Evolutionary conservation across 2,888 invertebrate species (phyloP).

Genomic region (Dynastes hyllus): DNA sequence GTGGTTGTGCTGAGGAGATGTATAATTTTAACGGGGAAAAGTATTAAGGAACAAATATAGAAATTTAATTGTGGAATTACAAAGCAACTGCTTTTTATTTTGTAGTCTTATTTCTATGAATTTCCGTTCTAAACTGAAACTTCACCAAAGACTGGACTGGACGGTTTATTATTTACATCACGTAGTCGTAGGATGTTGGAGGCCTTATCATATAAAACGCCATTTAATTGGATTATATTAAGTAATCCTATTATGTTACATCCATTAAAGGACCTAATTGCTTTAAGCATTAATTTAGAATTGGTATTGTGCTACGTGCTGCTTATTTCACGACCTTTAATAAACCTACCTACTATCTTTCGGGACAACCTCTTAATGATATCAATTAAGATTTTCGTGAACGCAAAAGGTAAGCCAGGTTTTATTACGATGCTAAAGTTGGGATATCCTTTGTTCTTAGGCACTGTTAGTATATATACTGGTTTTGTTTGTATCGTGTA

Average conservation of each 20-base stretch:
- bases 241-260: constrained; percentile 28
- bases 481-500: no score
- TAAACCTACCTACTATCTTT: neutral
- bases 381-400: constrained; percentile 19
- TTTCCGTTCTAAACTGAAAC: neutral
- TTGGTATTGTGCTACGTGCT: constrained; percentile 29
- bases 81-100: no score
- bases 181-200: constrained; percentile 19
- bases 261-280: constrained; percentile 42
- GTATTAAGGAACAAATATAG: no score
- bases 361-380: neutral
- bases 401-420: neutral
- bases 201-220: constrained; percentile 27
- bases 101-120: no score
- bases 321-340: constrained; percentile 23
- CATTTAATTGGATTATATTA: constrained; percentile 44
- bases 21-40: no score
- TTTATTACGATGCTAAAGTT: neutral
- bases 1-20: no score
- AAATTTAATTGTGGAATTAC: no score
- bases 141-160: neutral
- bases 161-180: constrained; percentile 27
- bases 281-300: constrained; percentile 33
- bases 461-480: no score
- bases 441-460: neutral